These are phyloP conservation scores for Caenorhabditis sp. DNA, from an alignment of 2,888 invertebrate genomes.

Conservation along the genomic window DNA sequence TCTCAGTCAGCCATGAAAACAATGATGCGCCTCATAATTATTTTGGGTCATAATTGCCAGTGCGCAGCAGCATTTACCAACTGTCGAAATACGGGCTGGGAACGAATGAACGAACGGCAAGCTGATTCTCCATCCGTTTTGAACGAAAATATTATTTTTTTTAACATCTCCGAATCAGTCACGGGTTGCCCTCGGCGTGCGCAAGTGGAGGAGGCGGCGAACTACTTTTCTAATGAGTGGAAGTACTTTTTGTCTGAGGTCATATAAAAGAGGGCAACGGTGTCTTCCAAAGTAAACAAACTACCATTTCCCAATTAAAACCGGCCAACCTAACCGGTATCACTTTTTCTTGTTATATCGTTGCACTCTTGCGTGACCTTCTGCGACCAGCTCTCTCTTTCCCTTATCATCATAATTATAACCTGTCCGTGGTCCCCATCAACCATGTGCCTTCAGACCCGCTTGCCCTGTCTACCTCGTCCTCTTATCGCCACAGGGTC, in stretches of 20 bases:
- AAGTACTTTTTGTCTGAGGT: conserved; percentile 40
- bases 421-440: conserved; percentile 27
- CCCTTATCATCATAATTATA: conserved; percentile 27
- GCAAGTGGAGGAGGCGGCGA: conserved; percentile 8
- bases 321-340: too few species aligned
- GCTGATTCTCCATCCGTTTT: conserved; percentile 2
- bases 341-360: neutral
- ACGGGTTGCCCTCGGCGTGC: conserved; percentile 16
- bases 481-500: conserved; percentile 41
- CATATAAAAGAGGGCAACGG: conserved; percentile 29
- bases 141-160: too few species aligned
- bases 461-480: conserved; percentile 19
- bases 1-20: conserved; percentile 50
- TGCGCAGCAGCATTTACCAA: conserved; percentile 26
- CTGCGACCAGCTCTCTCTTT: neutral
- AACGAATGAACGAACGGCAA: conserved; percentile 1
- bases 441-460: conserved; percentile 43
- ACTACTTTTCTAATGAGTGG: conserved; percentile 39
- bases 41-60: conserved; percentile 43
- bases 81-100: conserved; percentile 42
- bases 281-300: conserved; percentile 37
- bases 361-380: neutral
- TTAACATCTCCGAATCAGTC: conserved; percentile 46
- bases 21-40: conserved; percentile 56
- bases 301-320: neutral